Base-by-base conservation (phyloP, 2,113 vertebrate species). In the Furnarius figulus region DNA sequence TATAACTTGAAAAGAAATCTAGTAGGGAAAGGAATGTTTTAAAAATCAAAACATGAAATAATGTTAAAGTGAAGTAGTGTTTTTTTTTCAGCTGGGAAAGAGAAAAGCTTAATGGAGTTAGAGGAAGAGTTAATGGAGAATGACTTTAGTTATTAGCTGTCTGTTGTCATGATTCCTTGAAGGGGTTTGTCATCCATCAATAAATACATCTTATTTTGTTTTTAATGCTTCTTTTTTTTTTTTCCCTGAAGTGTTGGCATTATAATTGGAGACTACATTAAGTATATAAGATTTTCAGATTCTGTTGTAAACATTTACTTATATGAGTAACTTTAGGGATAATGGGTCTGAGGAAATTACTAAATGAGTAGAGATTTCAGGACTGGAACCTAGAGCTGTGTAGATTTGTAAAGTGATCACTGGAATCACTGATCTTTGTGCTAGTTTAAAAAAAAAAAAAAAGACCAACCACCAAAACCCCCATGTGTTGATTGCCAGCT, bases 401-500 rank as follows among this genome's bases (percentile, higher is more conserved):
- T 58, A 47, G 46, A 44, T 95, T 90, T 95, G 27, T 83, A 62
- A 75, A 93, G 16, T 78, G 87, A 72, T 86, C 24, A 52, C 42
- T 77, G 49, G 52, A 81, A 58, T 78, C n/a, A 52, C 52, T 81
- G 33, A 66, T 94, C 59, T 88, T 90, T 94, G 20, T 77, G 75
- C 21, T 72, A 59, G 74, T 83, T 63, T 14, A 52, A 52, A 52
- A 52, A 50, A 49, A 77, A 71, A 78, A 46, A 63, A 58, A 65
- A 49, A 68, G 5, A 40, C 8, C 49, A 61, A 35, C 47, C 39
- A 47, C 83, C 67, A 77, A 78, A 79, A 20, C 16, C 61, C 67
- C 59, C 75, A 70, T 86, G 59, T 81, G 90, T 85, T 96, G 90
- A 90, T 90, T 95, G 95, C 75, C 93, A 97, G 87, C 93, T 97